These are phyloP conservation scores for Chorisops tibialis DNA, from an alignment of 2,888 invertebrate genomes.

Conservation along the genomic window DNA sequence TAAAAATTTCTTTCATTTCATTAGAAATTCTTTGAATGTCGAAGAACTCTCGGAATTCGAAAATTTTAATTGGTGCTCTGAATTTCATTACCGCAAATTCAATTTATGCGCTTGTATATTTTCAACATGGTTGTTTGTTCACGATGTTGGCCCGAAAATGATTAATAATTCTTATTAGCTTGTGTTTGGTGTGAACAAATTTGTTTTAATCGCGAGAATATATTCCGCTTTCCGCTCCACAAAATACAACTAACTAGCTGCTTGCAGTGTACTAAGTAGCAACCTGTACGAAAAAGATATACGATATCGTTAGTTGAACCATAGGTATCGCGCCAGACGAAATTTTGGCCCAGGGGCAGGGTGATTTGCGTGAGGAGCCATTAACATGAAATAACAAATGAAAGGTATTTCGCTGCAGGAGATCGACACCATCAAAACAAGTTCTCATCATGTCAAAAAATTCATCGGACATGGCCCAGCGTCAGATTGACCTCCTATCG, in stretches of 20 bases:
- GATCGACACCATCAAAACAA: slow-evolving; percentile 21
- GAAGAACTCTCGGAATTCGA: too few relatives aligned
- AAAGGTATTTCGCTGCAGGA: slow-evolving; percentile 21
- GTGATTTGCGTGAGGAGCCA: slow-evolving; percentile 4
- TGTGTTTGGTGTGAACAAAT: slow-evolving; percentile 25
- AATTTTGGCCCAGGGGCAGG: not conserved
- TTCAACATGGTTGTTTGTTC: too few relatives aligned
- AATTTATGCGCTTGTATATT: too few relatives aligned
- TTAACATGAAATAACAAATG: slow-evolving; percentile 18
- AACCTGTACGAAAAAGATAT: not conserved
- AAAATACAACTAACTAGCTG: slow-evolving; percentile 1
- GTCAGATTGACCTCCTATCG: slow-evolving; percentile 22
- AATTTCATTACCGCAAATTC: too few relatives aligned
- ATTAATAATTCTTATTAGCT: not conserved
- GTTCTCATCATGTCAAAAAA: slow-evolving; percentile 8
- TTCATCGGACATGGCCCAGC: not conserved
- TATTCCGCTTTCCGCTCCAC: slow-evolving; percentile 9
- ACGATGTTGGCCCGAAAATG: too few relatives aligned
- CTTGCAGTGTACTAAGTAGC: too few relatives aligned
- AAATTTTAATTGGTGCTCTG: too few relatives aligned
- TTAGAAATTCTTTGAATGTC: too few relatives aligned
- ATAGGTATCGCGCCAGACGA: not conserved
- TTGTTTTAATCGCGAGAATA: slow-evolving; percentile 23
- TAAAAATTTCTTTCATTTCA: too few relatives aligned
- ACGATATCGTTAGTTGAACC: not conserved